Evolutionary conservation across 2,888 invertebrate species (phyloP).

Genomic region (Arctia plantaginis): DNA sequence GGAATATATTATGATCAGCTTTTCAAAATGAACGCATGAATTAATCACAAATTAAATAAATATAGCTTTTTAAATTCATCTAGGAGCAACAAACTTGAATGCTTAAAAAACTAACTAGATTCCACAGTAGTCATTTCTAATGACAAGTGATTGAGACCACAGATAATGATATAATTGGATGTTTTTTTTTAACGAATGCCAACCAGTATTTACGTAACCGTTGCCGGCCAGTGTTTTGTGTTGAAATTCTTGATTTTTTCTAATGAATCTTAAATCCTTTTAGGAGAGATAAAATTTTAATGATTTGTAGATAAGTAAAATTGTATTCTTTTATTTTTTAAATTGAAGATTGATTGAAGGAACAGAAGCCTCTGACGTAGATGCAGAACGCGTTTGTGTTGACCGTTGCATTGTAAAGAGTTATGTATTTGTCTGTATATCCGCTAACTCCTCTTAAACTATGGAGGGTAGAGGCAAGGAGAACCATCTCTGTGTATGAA

Average conservation of each 20-base stretch:
- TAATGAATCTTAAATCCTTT: slow-evolving; percentile 16
- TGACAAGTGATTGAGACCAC: slow-evolving; percentile 22
- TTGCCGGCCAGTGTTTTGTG: not conserved
- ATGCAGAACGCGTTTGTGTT: not conserved
- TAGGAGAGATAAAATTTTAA: slow-evolving; percentile 10
- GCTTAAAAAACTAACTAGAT: not conserved
- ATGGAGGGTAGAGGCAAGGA: too few species aligned
- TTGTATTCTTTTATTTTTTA: not conserved
- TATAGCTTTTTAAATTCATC: not conserved
- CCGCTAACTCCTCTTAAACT: not conserved
- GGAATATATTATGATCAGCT: not conserved
- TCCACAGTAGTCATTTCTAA: slow-evolving; percentile 32
- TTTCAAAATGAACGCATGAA: not conserved
- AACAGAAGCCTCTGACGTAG: not conserved
- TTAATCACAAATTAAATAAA: not conserved
- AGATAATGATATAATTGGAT: slow-evolving; percentile 31
- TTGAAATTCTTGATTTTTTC: slow-evolving; percentile 30
- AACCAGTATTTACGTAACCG: slow-evolving; percentile 36
- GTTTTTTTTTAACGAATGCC: slow-evolving; percentile 7
- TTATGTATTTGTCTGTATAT: not conserved
- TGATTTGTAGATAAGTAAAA: not conserved
- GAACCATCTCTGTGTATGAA: too few species aligned
- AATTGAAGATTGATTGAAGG: not conserved
- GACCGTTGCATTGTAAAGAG: not conserved
- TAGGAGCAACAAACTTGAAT: not conserved